Conservation (phyloP, 2,113 vertebrate species). For the Podiceps cristatus region DNA sequence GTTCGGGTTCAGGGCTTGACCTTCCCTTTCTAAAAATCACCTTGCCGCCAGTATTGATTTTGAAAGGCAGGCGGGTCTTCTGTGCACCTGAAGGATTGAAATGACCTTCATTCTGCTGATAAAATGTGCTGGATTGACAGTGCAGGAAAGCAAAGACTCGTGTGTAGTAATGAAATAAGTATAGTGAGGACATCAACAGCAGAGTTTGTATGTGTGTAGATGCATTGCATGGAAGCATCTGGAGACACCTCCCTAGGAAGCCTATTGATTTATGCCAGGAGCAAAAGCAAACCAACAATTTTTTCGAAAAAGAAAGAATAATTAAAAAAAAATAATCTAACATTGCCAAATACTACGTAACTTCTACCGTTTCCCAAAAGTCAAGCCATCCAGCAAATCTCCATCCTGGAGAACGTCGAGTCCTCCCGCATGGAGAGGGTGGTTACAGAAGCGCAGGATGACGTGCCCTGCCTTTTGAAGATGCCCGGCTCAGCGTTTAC, state of each 20-base stretch:
- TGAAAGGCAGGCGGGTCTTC: background rate
- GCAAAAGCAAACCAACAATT: background rate
- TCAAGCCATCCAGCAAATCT: background rate
- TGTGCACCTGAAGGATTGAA: background rate
- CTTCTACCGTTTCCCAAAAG: background rate
- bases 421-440: fast-evolving
- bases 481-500: background rate
- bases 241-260: background rate
- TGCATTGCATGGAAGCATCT: background rate
- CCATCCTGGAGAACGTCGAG: fast-evolving
- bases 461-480: background rate
- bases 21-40: background rate
- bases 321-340: background rate
- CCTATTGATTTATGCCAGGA: background rate
- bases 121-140: background rate
- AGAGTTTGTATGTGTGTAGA: background rate
- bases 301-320: background rate
- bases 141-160: background rate
- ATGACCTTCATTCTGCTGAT: background rate
- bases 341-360: background rate
- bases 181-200: fast-evolving
- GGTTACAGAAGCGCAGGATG: background rate
- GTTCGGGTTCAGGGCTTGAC: background rate
- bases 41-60: background rate
- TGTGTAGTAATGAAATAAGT: background rate